These are phyloP conservation scores for Columba guinea DNA, from an alignment of 2,797 vertebrate genomes.

Conservation along the genomic window DNA sequence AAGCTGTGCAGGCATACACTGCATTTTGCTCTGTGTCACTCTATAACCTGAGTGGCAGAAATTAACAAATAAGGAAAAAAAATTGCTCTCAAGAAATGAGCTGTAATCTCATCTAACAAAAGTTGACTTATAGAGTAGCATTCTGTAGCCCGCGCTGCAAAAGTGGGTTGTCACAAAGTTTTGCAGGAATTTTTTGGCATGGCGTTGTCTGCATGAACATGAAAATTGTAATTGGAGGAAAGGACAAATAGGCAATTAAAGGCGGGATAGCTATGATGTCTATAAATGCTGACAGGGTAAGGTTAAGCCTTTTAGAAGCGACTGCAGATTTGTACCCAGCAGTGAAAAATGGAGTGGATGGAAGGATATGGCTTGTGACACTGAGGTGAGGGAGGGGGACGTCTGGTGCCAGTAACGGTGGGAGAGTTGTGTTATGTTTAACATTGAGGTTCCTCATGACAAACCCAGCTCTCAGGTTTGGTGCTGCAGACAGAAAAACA, in stretches of 20 bases:
- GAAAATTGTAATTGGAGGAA: background rate
- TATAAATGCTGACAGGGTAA: background rate
- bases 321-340: background rate
- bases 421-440: rapidly evolving
- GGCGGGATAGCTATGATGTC: background rate
- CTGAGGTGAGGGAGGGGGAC: background rate
- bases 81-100: background rate
- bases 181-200: background rate
- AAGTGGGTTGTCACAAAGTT: background rate
- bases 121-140: background rate
- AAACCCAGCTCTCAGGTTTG: background rate
- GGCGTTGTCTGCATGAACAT: background rate
- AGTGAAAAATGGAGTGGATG: background rate
- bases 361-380: background rate
- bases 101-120: background rate
- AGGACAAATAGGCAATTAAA: background rate
- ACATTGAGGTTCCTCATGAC: background rate
- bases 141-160: background rate
- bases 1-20: background rate
- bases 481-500: background rate
- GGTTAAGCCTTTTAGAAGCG: background rate
- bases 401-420: background rate
- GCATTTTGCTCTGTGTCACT: background rate
- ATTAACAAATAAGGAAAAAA: background rate
- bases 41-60: background rate